Evolutionary conservation across 2,113 vertebrate genomes (phyloP), one percentile per base, ranked within the genome.

Genomic region (Phaethornis superciliosus): DNA sequence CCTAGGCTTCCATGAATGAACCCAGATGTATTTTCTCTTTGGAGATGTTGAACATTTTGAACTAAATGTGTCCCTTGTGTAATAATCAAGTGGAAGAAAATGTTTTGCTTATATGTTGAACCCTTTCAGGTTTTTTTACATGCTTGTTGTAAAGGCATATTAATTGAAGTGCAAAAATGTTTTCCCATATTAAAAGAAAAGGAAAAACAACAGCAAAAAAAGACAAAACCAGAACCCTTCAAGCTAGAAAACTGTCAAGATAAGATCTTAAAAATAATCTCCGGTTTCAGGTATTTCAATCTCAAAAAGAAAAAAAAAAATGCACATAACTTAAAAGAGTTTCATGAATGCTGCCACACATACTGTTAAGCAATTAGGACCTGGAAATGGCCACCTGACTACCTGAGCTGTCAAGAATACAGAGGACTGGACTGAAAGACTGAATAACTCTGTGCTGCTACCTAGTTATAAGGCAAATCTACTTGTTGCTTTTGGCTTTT

Each of bases 1-100:
- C 59, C 23, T 70, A 54, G 74, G 84, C 78, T 80, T 87, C 67
- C 58, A 14, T 51, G 67, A 93, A 94, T 87, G 62, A 94, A 87
- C 32, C 70, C 95, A 95, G 84, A 93, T 87, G 93, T 89, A 20
- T 94, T 85, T 94, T 82, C 84, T 92, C 70, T 93, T 91, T 89
- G 62, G 60, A 87, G 58, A 12, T 80, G 55, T 69, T 79, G 56
- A 81, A 62, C 27, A 60, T 71, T 82, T 54, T 92, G 35, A 89
- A 60, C 30, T 93, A 87, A 96, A 95, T 79, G 23, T 58, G 40
- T 82, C 81, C 74, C 58, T 92, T 94, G 89, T 79, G 84, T 35
- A 94, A 79, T 58, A 90, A 51, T 2, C 68, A 69, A 90, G 65
- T 92, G 40, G 70, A 90, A 93, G 10, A 90, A 92, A 95, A 92